Evolutionary conservation across 1,140 invertebrate genomes (phyloP).

Genomic region (Drosophila teissieri): DNA sequence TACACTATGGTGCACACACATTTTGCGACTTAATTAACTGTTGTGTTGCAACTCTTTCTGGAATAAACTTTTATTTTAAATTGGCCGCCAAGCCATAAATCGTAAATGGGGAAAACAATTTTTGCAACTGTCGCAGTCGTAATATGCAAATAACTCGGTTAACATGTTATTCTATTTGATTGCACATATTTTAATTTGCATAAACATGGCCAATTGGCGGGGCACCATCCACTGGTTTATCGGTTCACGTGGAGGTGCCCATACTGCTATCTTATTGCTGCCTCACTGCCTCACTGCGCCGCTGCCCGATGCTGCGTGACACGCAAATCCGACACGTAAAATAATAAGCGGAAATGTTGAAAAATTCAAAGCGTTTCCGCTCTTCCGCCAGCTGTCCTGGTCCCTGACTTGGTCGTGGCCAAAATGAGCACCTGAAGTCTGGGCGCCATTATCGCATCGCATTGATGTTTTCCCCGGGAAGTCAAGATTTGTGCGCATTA

Average conservation of each 20-base stretch:
- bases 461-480: conserved; percentile 70
- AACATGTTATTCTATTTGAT: conserved; percentile 68
- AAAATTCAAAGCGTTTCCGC: conserved; percentile 78
- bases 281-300: conserved; percentile 26
- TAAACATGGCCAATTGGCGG: conserved; percentile 51
- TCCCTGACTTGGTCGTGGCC: background rate
- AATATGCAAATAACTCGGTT: conserved; percentile 69
- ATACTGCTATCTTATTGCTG: conserved; percentile 6
- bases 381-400: background rate
- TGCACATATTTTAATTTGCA: conserved; percentile 74
- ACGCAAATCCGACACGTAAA: conserved; percentile 77
- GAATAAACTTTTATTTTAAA: conserved; percentile 56
- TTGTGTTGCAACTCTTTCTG: background rate
- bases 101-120: conserved; percentile 16
- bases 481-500: conserved; percentile 81
- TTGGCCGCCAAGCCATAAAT: conserved; percentile 29
- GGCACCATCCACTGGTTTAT: background rate
- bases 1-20: background rate
- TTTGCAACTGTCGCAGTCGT: conserved; percentile 40
- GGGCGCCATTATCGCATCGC: conserved; percentile 71
- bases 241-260: background rate
- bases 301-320: conserved; percentile 58
- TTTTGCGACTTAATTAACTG: conserved; percentile 1
- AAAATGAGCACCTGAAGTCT: conserved; percentile 38
- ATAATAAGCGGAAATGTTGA: conserved; percentile 83